Evolutionary conservation across 2,888 invertebrate species (phyloP), one percentile per base, ranked within the genome.

Genomic region (Sialis lutaria): DNA sequence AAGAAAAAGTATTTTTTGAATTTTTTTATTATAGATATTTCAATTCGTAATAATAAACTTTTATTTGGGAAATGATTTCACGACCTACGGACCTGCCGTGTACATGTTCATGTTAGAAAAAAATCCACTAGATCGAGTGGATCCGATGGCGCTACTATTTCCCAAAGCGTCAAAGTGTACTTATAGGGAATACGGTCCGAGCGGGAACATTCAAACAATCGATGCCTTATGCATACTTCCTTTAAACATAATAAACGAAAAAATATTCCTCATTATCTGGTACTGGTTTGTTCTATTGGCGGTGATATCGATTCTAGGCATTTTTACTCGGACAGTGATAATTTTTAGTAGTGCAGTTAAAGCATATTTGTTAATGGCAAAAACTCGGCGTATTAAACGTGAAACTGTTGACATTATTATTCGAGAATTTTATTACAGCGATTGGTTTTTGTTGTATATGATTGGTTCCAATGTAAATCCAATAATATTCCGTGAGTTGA

Each of bases 381-480:
- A 77, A 53, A 66, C 75, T 33, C 67, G 76, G 47, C 69, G 73
- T 13, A 69, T 75, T 48, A 62, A 64, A 8, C 67, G 65, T 31
- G 67, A 65, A 53, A 62, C 70, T 37, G 70, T 78, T 6, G 67
- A 67, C 1, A 64, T 64, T 45, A 68, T 79, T 49, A 68, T 75
- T 1, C 67, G 65, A 49, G 63, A 63, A 46, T 67, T 76, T 40
- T 69, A 72, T 46, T 78, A 76, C 50, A 82, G 82, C 1, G 86
- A 87, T 61, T 87, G 85, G 79, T 87, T 86, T 61, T 60, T 88
- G 34, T 63, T 88, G 7, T 77, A 81, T 60, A 76, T 81, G 58
- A 67, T 88, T 42, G 79, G 82, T 48, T 80, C 79, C 57, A 88
- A 88, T 61, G 73, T 86, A 54, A 81, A 82, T 60, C 78, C 80